These are phyloP conservation scores for Sycophila texana DNA, from an alignment of 2,888 invertebrate species.

Conservation along the genomic window DNA sequence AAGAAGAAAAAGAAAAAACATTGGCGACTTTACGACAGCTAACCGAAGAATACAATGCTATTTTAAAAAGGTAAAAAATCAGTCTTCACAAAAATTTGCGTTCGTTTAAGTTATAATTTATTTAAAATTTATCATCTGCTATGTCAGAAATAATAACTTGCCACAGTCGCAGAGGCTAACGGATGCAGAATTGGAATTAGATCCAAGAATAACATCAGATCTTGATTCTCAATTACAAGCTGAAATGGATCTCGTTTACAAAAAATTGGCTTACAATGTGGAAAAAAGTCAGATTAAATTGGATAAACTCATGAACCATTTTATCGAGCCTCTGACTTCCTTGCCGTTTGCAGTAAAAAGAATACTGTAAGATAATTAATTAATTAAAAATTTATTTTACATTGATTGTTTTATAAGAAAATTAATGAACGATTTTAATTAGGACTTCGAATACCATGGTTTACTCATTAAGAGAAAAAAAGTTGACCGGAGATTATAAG, in stretches of 20 bases:
- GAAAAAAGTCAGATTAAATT: slow-evolving; percentile 82
- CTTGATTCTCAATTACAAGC: slow-evolving; percentile 79
- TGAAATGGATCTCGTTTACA: slow-evolving; percentile 80
- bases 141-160: slow-evolving; percentile 78
- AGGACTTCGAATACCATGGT: slow-evolving; percentile 72
- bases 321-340: slow-evolving; percentile 79
- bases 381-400: not conserved
- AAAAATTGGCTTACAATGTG: slow-evolving; percentile 83
- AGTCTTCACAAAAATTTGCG: no score
- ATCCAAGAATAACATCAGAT: slow-evolving; percentile 81
- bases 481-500: slow-evolving; percentile 79
- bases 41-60: slow-evolving; percentile 79
- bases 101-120: not conserved
- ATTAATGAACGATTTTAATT: slow-evolving; percentile 17
- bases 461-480: slow-evolving; percentile 81
- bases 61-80: slow-evolving; percentile 76
- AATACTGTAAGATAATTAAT: slow-evolving; percentile 66
- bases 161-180: slow-evolving; percentile 79
- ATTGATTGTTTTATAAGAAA: not conserved
- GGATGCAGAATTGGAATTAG: slow-evolving; percentile 81
- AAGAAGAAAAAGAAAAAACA: slow-evolving; percentile 80
- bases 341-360: slow-evolving; percentile 70
- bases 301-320: slow-evolving; percentile 81
- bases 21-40: slow-evolving; percentile 78
- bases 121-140: not conserved